Base-by-base conservation (phyloP, 2,888 invertebrate species). In the Drosophila mayaguana region DNA sequence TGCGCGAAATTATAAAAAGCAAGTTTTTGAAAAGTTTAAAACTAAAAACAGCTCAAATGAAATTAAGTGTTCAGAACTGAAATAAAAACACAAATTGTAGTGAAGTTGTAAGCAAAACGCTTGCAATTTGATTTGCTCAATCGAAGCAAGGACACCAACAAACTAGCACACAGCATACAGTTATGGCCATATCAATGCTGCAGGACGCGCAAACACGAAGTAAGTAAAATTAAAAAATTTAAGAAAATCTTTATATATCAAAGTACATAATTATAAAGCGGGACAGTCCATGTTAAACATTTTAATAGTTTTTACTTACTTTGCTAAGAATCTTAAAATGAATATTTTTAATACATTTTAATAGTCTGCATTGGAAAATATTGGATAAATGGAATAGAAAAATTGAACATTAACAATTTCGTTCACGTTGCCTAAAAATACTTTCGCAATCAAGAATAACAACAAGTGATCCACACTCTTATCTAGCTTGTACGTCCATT, bases 161-260 rank as follows among this genome's bases (percentile, higher is more conserved):
- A 68, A 57, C 12, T 57, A 34, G 38, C 53, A 69, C 48, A 59
- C 20, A 60, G 53, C 59, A 55, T 20, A 64, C 57, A 67, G 22
- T 70, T 63, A 93, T 93, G 92, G 92, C 92, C 61, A 91, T 93
- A 66, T 93, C 93, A 63, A 72, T 93, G 88, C 78, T 93, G 38
- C 93, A 93, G 86, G 93, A 93, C 89, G 93, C 93, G 45, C 93
- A 93, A 83, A 92, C 91, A 79, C 90, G 93, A 91, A 92, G 92
- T 92, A 91, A 88, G 91, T 88, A 79, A 18, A 28, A 4, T 3
- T 1, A 12, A 18, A 20, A 32, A 8, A 42, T 25, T 40, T 14
- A 18, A 14, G 28, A 5, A 59, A 60, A 43, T 28, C 38, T 16
- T 38, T 16, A 7, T 16, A 38, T 14, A 14, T 38, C 6, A 16